Conservation (phyloP, 2,113 vertebrate species). For the Leucoraja erinaceus region DNA sequence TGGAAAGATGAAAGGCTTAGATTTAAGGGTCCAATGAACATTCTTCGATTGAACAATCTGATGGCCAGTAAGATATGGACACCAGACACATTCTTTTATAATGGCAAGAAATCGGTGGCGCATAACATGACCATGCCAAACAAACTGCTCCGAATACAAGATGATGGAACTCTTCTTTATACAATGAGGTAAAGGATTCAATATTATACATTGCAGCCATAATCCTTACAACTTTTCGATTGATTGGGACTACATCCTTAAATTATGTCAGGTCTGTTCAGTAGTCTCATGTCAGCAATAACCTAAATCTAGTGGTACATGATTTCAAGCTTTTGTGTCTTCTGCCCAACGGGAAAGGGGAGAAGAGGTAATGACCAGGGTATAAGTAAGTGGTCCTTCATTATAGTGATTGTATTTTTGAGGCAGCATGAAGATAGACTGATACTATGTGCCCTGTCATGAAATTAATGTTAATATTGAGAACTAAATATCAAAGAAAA, state of each 20-base stretch:
- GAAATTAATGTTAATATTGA: neutral
- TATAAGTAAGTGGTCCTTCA: no score
- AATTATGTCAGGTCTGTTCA: no score
- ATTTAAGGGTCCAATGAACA: slow-evolving; percentile 94
- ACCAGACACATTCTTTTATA: slow-evolving; percentile 97
- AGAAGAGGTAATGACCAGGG: no score
- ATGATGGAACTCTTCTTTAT: slow-evolving; percentile 88
- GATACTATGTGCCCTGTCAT: neutral
- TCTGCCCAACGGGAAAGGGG: no score
- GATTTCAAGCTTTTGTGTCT: no score
- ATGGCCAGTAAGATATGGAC: slow-evolving; percentile 99
- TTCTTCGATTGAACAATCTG: slow-evolving; percentile 90
- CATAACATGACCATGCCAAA: slow-evolving; percentile 99
- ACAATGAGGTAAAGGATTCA: slow-evolving; percentile 80
- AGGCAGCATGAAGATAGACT: no score
- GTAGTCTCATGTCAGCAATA: no score
- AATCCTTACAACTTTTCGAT: neutral
- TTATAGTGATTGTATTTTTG: no score
- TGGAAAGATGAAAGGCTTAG: slow-evolving; percentile 94
- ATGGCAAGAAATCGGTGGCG: slow-evolving; percentile 95
- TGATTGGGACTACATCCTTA: no score
- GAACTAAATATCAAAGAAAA: neutral
- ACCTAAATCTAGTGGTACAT: no score
- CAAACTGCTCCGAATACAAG: slow-evolving; percentile 89
- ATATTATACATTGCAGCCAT: neutral